phyloP scores from a whole-genome alignment of 2,888 invertebrate species.

The Beris morrisii region DNA sequence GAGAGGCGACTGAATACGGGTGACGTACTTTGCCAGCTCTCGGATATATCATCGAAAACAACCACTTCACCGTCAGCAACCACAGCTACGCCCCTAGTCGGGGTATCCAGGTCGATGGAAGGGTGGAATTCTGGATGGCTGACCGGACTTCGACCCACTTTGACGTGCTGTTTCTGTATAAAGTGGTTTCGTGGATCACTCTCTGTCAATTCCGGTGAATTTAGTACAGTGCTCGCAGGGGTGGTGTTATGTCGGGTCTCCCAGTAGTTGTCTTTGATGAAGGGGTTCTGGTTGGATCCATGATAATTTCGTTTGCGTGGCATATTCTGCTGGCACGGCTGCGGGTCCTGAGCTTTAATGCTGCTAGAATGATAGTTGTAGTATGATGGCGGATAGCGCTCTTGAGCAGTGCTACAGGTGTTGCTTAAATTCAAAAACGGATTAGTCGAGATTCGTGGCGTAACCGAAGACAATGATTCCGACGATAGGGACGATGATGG shows the following conservation, averaged over 20 bases:
- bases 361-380: slow-evolving; percentile 7
- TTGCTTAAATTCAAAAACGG: slow-evolving; percentile 50
- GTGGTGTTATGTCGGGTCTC: slow-evolving; percentile 48
- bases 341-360: slow-evolving; percentile 15
- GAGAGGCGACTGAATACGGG: slow-evolving; percentile 2
- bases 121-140: slow-evolving; percentile 42
- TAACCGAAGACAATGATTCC: slow-evolving; percentile 54
- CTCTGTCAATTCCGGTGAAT: slow-evolving; percentile 50
- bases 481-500: slow-evolving; percentile 54
- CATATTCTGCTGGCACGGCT: slow-evolving; percentile 33
- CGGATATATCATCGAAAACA: slow-evolving; percentile 84
- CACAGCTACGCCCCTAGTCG: slow-evolving; percentile 55
- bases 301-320: slow-evolving; percentile 36
- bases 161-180: slow-evolving; percentile 45
- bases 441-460: slow-evolving; percentile 55
- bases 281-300: slow-evolving; percentile 38
- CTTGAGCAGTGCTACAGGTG: slow-evolving; percentile 17
- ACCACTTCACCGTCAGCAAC: slow-evolving; percentile 77
- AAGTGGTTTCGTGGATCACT: slow-evolving; percentile 40
- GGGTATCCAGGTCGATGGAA: slow-evolving; percentile 35
- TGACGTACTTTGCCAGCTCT: slow-evolving; percentile 72
- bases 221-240: slow-evolving; percentile 48
- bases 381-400: slow-evolving; percentile 24
- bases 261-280: slow-evolving; percentile 47
- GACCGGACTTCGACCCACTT: slow-evolving; percentile 50